Evolutionary conservation across 1,140 invertebrate genomes (phyloP).

Genomic region (Periplaneta americana): DNA sequence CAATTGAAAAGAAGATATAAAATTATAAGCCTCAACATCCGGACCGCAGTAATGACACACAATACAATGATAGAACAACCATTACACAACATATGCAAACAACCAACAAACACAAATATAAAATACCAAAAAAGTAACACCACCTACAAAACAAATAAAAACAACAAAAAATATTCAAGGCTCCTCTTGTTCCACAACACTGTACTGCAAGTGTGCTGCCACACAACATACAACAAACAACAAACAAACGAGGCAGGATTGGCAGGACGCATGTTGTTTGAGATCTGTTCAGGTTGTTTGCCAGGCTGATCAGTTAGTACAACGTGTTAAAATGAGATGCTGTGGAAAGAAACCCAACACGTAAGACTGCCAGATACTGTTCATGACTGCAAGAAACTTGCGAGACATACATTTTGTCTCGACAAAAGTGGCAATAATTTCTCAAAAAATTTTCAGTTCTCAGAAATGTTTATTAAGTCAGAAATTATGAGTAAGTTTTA

Average conservation of each 20-base stretch:
- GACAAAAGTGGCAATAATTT: no score
- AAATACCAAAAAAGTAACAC: background rate
- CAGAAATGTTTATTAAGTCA: no score
- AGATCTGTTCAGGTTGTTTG: background rate
- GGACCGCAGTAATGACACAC: no score
- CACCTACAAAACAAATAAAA: background rate
- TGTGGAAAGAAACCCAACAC: background rate
- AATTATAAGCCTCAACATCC: no score
- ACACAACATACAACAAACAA: background rate
- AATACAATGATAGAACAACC: background rate
- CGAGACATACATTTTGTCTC: no score
- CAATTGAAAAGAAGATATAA: no score
- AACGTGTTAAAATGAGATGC: background rate
- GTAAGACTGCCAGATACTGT: no score
- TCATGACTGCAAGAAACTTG: no score
- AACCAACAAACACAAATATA: background rate
- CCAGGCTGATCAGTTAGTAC: background rate
- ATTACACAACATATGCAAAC: background rate
- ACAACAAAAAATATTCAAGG: background rate
- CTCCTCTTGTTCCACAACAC: background rate
- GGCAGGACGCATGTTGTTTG: background rate
- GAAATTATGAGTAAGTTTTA: no score
- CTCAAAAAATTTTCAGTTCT: no score
- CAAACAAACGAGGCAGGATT: background rate
- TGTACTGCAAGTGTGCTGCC: background rate